Base-by-base conservation (phyloP, 2,797 vertebrate species). In the Rhinichthys osculus region DNA sequence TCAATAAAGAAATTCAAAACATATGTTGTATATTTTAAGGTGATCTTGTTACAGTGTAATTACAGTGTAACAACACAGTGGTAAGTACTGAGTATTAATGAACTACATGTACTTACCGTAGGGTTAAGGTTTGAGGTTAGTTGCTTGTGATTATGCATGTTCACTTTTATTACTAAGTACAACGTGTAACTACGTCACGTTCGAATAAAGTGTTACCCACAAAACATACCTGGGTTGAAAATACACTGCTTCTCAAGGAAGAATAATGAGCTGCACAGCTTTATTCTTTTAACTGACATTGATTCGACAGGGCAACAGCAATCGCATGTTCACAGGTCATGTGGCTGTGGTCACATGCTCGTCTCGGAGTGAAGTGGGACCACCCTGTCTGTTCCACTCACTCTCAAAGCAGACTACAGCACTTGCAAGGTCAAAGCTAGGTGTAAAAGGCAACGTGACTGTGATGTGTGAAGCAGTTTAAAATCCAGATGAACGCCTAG, bases 391-490 rank as follows among this genome's bases (percentile, higher is more conserved):
- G 88, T 82, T 67, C n/a, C 35, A 30, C 35, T 74, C 16, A 38
- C 11, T 69, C 82, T 77, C 35, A 71, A 72, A 76, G 62, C 8
- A 10, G 83, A 78, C 64, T 78, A 76, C 27, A 81, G 74, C 30
- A 73, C 84, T 83, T 66, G 73, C 77, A 85, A 86, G 86, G 88
- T 87, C 86, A 89, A 77, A 38, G 44, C 35, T 83, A 87, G 87
- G 66, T 82, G 80, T 81, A 64, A 87, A 86, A 87, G 17, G 52
- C 81, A 80, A 86, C 64, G 66, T 52, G 76, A 78, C 69, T 85
- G 72, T 71, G 81, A 81, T 82, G 71, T 85, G 74, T 77, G 72
- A 85, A 74, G 81, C 50, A 50, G 84, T 76, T 81, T 82, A 30
- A 71, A 72, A 67, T 57, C 27, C 86, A 81, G 81, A 82, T 72